Percentiles rank a stretch among this genome's conserved stretches.
Evolutionary conservation across 2,113 vertebrate genomes (phyloP).

Genomic region (Lagopus muta): DNA sequence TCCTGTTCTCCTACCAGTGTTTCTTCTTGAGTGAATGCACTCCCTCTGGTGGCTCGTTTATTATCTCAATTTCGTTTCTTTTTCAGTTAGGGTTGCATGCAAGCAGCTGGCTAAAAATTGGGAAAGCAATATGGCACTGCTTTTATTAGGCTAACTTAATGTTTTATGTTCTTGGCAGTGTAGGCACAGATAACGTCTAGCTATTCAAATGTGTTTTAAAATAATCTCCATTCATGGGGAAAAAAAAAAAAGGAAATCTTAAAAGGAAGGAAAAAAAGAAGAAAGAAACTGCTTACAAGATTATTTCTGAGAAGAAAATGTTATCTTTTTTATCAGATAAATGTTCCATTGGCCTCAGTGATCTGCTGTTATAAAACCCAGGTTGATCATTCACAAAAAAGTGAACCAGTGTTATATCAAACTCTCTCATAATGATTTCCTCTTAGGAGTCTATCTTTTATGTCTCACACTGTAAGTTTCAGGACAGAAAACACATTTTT

Average conservation of each 20-base stretch:
- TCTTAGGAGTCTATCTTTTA: background rate
- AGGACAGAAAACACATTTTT: background rate
- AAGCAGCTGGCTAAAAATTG: background rate
- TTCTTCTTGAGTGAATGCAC: background rate
- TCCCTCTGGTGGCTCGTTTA: constrained; percentile 59
- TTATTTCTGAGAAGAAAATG: background rate
- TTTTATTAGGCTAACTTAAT: background rate
- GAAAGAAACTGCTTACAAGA: background rate
- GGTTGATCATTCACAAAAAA: background rate
- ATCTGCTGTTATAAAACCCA: background rate
- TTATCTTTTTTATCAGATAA: background rate
- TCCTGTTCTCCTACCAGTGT: background rate
- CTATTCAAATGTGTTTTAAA: background rate
- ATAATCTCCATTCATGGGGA: background rate
- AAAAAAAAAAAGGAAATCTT: background rate
- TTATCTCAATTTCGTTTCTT: background rate
- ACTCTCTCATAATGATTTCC: background rate
- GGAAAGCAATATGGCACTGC: background rate
- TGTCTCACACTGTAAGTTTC: background rate
- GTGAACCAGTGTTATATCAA: background rate
- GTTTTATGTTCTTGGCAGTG: background rate
- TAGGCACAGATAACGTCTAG: background rate
- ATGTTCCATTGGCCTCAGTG: background rate
- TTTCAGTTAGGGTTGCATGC: background rate
- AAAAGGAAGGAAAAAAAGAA: background rate